These are phyloP conservation scores for Tachypleus tridentatus DNA, from an alignment of 1,140 invertebrate genomes.

Conservation along the genomic window DNA sequence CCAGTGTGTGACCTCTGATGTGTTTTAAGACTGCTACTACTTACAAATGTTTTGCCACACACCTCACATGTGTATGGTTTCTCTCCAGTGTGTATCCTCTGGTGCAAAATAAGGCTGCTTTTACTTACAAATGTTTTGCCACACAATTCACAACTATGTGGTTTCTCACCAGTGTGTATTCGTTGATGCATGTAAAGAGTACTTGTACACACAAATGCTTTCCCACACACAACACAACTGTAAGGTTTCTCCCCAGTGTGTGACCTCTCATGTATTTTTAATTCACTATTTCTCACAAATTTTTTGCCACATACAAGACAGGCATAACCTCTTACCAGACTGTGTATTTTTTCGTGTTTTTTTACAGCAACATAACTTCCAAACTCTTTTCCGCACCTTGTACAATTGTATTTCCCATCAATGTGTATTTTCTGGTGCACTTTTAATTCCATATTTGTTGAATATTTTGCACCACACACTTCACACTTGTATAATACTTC, in stretches of 20 bases:
- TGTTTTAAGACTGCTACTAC: not conserved
- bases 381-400: conserved; percentile 10
- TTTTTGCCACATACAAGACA: conserved; percentile 13
- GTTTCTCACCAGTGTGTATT: conserved; percentile 36
- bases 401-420: conserved; percentile 7
- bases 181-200: conserved; percentile 7
- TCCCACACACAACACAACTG: conserved; percentile 9
- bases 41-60: conserved; percentile 40
- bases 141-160: conserved; percentile 38
- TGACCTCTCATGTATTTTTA: conserved; percentile 11
- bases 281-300: conserved; percentile 10
- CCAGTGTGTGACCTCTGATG: not conserved
- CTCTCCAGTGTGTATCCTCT: conserved; percentile 36
- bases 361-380: conserved; percentile 2
- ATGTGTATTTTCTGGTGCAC: conserved; percentile 2
- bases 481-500: not conserved
- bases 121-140: conserved; percentile 29
- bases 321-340: conserved; percentile 5
- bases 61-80: conserved; percentile 40
- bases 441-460: not conserved
- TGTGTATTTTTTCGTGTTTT: conserved; percentile 8
- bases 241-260: conserved; percentile 14
- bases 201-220: conserved; percentile 3
- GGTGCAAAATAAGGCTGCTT: conserved; percentile 21
- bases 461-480: conserved; percentile 1